Evolutionary conservation across 2,888 invertebrate species (phyloP), one percentile per base, ranked within the genome.

Genomic region (Nudaria mundana): DNA sequence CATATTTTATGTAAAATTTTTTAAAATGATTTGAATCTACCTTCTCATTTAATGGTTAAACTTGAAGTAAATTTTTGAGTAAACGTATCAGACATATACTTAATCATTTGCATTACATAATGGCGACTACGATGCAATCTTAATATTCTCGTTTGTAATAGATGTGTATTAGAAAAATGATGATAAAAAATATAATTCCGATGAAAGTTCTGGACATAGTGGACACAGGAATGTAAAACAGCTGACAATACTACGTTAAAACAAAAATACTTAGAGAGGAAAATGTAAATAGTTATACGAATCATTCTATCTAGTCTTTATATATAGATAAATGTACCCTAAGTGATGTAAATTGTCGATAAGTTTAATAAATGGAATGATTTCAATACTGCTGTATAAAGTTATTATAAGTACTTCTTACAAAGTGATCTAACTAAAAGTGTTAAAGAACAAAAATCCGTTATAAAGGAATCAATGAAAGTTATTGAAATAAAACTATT

Each of bases 191-290:
- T 58, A 57, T 56, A 58, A 61, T 63, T 59, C 49, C 48, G 56
- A 58, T 70, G 65, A 40, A 34, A 61, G 57, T 54, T 66, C 62
- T 65, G 68, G 67, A 66, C 66, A 66, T 71, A 69, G 64, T 63
- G 58, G 45, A 74, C 71, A 78, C 80, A 80, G 77, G 73, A 82
- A 80, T 75, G 81, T 75, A 81, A 71, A 81, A 72, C 84, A 83
- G 81, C 83, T 79, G 87, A 88, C 87, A 88, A 88, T 88, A 88
- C 81, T 86, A 88, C 70, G 73, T 72, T 85, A 71, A 76, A 76
- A 76, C 77, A 71, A 81, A 76, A 57, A 76, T 69, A 76, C 68
- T 80, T 78, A 82, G 76, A 67, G 51, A 66, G 32, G 49, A 54
- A 54, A 63, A 45, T 71, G 72, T 71, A 71, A 37, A 71, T 76